Evolutionary conservation across 2,888 invertebrate genomes (phyloP), one percentile per base, ranked within the genome.

Genomic region (Cosmia pyralina): DNA sequence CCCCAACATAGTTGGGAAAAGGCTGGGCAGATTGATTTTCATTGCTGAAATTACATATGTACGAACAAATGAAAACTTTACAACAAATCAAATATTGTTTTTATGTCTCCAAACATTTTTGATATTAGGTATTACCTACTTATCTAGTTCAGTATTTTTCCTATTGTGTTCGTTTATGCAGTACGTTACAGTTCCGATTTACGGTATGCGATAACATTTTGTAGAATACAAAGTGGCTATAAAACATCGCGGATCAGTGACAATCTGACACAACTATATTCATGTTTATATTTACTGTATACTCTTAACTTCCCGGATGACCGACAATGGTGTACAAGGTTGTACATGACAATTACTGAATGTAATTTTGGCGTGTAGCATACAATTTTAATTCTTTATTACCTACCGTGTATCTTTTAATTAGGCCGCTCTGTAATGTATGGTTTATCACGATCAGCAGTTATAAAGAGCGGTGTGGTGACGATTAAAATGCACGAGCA

Each of bases 291-390:
- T 82, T 80, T 78, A 77, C 69, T 79, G 83, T 74, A 75, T 34
- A 69, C 65, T 75, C 74, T 77, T 80, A 78, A 81, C 86, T 86
- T 88, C 84, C 89, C 89, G 90, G 90, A 90, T 89, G 88, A 71
- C 76, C 73, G 85, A 87, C 85, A 86, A 82, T 85, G 65, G 65
- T 75, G 71, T 73, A 79, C 89, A 89, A 89, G 88, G 89, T 83
- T 82, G 79, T 64, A 64, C 59, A 75, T 72, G 69, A 83, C 81
- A 77, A 77, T 79, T 83, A 79, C 65, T 77, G 68, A 69, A 64
- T 69, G 75, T 72, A 65, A 81, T 79, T 79, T 79, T 77, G 71
- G 75, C 62, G 70, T 69, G 77, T 68, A 63, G 55, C 53, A 72
- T 79, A 80, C 66, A 77, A 77, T 82, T 80, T 71, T 69, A 71